These are phyloP conservation scores for Melozone crissalis DNA, from an alignment of 2,113 vertebrate genomes.

Conservation along the genomic window DNA sequence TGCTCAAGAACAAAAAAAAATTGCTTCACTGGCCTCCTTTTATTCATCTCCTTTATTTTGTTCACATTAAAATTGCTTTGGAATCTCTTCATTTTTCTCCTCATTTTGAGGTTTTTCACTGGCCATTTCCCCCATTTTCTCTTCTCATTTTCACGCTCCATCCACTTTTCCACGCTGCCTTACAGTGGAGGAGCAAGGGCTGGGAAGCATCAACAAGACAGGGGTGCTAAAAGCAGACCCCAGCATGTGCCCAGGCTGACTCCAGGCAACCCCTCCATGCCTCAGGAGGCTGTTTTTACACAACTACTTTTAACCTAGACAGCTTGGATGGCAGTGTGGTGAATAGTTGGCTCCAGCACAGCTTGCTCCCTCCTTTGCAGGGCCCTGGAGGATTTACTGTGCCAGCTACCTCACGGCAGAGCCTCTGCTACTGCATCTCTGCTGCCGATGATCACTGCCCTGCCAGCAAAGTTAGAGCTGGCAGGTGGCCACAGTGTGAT, in stretches of 20 bases:
- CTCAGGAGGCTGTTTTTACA: neutral
- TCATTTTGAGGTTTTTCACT: neutral
- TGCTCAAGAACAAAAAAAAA: neutral
- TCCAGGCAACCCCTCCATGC: neutral
- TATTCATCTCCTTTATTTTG: neutral
- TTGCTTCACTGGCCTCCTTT: neutral
- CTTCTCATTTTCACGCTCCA: neutral
- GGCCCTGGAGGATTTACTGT: neutral
- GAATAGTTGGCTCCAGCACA: neutral
- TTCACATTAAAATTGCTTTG: neutral
- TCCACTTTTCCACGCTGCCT: neutral
- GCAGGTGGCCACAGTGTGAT: neutral
- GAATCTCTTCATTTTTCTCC: neutral
- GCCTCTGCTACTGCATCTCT: slow-evolving; percentile 27
- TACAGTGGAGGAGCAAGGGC: neutral
- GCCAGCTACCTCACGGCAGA: slow-evolving; percentile 37
- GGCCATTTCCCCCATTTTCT: neutral
- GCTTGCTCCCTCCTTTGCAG: slow-evolving; percentile 14
- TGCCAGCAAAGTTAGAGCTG: slow-evolving; percentile 2
- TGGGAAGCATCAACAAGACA: neutral
- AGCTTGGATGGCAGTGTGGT: neutral
- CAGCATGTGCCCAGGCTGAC: neutral
- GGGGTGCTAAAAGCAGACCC: neutral
- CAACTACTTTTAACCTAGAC: neutral
- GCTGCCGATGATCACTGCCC: neutral